These are phyloP conservation scores for Lonchura striata DNA, from an alignment of 2,113 vertebrate species.

Conservation along the genomic window DNA sequence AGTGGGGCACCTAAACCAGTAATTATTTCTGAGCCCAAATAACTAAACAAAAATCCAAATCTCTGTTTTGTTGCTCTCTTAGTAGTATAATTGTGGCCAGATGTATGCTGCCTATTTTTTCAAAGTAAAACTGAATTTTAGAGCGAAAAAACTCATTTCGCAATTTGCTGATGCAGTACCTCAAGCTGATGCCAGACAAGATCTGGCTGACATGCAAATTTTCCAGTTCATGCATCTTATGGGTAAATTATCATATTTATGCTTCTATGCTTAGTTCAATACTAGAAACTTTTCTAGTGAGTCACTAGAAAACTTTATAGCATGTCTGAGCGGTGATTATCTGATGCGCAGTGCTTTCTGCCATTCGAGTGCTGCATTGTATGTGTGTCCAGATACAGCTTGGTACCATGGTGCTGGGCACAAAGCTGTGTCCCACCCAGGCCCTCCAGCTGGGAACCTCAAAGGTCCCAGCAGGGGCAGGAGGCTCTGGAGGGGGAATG, in stretches of 20 bases:
- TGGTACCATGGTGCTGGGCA: fast-evolving
- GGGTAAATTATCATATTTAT: neutral
- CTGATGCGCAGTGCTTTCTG: neutral
- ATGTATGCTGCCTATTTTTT: conserved; percentile 25
- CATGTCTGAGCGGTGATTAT: neutral
- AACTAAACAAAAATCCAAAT: neutral
- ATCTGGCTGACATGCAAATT: neutral
- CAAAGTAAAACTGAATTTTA: conserved; percentile 35
- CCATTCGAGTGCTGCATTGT: neutral
- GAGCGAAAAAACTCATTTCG: neutral
- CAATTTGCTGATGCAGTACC: conserved; percentile 18
- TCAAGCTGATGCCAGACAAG: neutral
- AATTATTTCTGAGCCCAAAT: neutral
- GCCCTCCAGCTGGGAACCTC: neutral
- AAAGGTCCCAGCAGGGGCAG: neutral
- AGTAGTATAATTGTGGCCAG: conserved; percentile 13
- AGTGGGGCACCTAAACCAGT: neutral
- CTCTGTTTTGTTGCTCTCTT: neutral
- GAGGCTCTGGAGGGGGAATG: neutral
- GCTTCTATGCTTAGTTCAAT: neutral
- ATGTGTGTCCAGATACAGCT: fast-evolving
- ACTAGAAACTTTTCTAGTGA: neutral
- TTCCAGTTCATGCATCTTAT: conserved; percentile 12
- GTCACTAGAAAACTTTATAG: neutral
- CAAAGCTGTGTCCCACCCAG: neutral